Conservation (phyloP, 2,113 vertebrate species). For the Electrona antarctica region DNA sequence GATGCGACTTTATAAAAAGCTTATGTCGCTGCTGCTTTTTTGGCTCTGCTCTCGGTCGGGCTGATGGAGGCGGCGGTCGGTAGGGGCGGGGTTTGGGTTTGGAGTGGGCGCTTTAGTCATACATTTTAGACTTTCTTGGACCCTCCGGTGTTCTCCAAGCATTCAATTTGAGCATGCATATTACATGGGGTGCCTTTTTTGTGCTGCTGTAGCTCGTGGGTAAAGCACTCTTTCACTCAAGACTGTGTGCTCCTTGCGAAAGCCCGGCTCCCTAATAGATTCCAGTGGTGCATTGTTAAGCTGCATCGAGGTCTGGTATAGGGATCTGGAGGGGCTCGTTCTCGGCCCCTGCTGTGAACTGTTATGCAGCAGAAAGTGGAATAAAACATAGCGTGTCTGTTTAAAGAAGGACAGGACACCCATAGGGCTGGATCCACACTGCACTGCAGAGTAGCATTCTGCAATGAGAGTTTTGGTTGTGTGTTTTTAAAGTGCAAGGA, state of each 20-base stretch:
- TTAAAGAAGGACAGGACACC: constrained; percentile 32
- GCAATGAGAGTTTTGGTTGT: no score
- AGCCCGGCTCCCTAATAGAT: constrained; percentile 36
- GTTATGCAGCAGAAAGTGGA: constrained; percentile 55
- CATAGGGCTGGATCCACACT: constrained; percentile 14
- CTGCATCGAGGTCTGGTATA: constrained; percentile 26
- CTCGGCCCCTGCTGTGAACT: constrained; percentile 46
- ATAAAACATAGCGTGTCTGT: constrained; percentile 58
- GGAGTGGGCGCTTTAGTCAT: constrained; percentile 12
- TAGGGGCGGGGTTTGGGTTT: constrained; percentile 8
- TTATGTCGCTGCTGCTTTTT: constrained; percentile 35
- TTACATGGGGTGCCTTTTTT: constrained; percentile 37
- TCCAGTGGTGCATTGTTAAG: constrained; percentile 44
- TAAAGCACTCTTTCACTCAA: constrained; percentile 32
- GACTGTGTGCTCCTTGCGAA: constrained; percentile 28
- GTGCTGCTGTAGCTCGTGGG: constrained; percentile 39
- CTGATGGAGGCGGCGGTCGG: neutral
- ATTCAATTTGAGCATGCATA: constrained; percentile 36
- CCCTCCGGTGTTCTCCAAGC: constrained; percentile 37
- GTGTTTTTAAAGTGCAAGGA: no score
- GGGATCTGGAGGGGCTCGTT: constrained; percentile 33
- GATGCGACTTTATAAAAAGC: constrained; percentile 53
- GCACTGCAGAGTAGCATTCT: no score
- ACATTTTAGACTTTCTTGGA: constrained; percentile 4
- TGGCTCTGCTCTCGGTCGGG: constrained; percentile 39